Conservation (phyloP, 2,113 vertebrate species). For the Siniperca knerii region DNA sequence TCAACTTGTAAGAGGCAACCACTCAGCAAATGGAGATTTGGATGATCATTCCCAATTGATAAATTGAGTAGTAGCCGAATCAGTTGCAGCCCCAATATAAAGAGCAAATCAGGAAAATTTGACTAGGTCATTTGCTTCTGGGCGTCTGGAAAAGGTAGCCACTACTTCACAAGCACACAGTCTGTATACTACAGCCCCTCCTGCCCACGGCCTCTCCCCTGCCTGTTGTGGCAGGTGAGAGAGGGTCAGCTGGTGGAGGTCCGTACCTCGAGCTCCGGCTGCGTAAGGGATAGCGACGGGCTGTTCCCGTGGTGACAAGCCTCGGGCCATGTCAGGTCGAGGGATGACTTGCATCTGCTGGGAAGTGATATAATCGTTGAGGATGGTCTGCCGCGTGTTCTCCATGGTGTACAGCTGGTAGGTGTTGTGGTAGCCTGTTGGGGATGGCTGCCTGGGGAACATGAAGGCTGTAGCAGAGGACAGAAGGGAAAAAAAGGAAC, state of each 20-base stretch:
- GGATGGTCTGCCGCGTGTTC: slow-evolving; percentile 97
- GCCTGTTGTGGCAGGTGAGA: slow-evolving; percentile 42
- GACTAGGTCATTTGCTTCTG: slow-evolving; percentile 88
- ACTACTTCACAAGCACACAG: slow-evolving; percentile 81
- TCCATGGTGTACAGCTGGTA: slow-evolving; percentile 99
- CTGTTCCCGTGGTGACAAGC: slow-evolving; percentile 93
- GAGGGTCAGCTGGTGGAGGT: slow-evolving; percentile 51
- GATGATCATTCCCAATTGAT: slow-evolving; percentile 42
- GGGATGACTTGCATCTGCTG: slow-evolving; percentile 99
- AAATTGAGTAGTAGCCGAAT: slow-evolving; percentile 66
- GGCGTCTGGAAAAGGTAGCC: slow-evolving; percentile 88
- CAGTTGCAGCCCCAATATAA: slow-evolving; percentile 67
- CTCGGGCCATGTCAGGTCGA: slow-evolving; percentile 90
- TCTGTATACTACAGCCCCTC: slow-evolving; percentile 60
- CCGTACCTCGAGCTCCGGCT: slow-evolving; percentile 90
- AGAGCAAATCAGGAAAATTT: slow-evolving; percentile 73
- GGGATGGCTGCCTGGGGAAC: slow-evolving; percentile 95
- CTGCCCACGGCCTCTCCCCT: slow-evolving; percentile 38
- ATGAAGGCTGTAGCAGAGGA: slow-evolving; percentile 90
- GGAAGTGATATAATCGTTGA: slow-evolving; percentile 99
- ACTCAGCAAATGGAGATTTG: slow-evolving; percentile 69
- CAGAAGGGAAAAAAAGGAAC: slow-evolving; percentile 43
- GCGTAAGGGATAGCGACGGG: slow-evolving; percentile 89
- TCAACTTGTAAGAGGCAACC: slow-evolving; percentile 72
- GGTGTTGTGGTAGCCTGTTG: slow-evolving; percentile 95